Percentiles rank a stretch among this genome's conserved stretches.
phyloP scores from a whole-genome alignment of 2,797 vertebrate genomes.

The Argyrosomus regius region DNA sequence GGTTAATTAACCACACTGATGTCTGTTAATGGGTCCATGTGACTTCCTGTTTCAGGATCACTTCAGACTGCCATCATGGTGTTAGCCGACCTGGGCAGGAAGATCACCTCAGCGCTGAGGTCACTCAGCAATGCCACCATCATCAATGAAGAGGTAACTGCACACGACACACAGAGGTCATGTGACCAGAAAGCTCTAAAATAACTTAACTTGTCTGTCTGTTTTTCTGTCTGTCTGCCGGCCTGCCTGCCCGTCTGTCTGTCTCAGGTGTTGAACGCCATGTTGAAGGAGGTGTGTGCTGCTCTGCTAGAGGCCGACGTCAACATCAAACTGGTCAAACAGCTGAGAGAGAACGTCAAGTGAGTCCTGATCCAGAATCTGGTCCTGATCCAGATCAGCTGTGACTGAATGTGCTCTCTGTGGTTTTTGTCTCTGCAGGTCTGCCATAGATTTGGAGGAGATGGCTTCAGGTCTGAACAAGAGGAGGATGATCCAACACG shows the following conservation, averaged over 20 bases:
- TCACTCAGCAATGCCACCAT: conserved; percentile 99
- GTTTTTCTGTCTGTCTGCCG: background rate
- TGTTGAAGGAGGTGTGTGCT: conserved; percentile 98
- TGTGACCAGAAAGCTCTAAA: background rate
- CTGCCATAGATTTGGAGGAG: conserved; percentile 98
- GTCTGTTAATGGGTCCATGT: background rate
- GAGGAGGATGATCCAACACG: conserved; percentile 99
- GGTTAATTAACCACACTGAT: too few relatives aligned
- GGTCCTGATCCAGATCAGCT: background rate
- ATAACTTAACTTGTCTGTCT: too few relatives aligned
- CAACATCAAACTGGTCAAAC: conserved; percentile 98
- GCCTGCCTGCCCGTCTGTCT: too few relatives aligned
- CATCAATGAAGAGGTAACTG: conserved; percentile 94
- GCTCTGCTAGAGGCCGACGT: conserved; percentile 98
- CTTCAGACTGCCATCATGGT: conserved; percentile 90
- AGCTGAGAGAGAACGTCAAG: conserved; percentile 99
- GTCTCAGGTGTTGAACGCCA: conserved; percentile 94
- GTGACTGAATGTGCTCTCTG: background rate
- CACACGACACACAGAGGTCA: background rate
- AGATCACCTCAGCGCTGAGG: conserved; percentile 97
- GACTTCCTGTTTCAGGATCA: conserved; percentile 39
- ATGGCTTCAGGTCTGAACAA: conserved; percentile 99
- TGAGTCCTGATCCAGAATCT: conserved; percentile 76
- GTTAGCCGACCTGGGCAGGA: conserved; percentile 96
- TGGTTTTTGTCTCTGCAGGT: conserved; percentile 78